phyloP scores from a whole-genome alignment of 1,140 invertebrate species.

The Penaeus chinensis region DNA sequence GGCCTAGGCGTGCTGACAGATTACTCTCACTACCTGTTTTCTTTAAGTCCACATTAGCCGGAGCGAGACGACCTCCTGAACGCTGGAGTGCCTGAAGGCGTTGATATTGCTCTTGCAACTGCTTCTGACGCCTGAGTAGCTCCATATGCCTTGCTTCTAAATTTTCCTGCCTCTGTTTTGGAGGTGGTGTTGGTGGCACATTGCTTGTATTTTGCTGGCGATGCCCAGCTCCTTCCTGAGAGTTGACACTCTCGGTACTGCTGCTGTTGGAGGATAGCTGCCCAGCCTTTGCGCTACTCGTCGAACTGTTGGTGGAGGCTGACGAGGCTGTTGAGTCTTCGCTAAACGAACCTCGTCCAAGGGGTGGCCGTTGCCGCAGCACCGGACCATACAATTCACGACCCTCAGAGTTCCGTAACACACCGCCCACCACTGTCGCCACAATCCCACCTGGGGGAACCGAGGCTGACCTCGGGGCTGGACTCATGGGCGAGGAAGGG shows the following conservation, averaged over 20 bases:
- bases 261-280: conserved; percentile 65
- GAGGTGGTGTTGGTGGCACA: conserved; percentile 42
- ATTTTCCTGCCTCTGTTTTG: conserved; percentile 66
- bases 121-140: conserved; percentile 66
- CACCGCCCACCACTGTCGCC: conserved; percentile 43
- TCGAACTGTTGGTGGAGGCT: conserved; percentile 58
- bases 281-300: conserved; percentile 53
- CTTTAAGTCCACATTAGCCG: conserved; percentile 56
- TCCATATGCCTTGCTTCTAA: conserved; percentile 67
- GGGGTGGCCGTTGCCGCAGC: conserved; percentile 58
- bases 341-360: conserved; percentile 60
- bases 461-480: conserved; percentile 24
- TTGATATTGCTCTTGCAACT: conserved; percentile 68
- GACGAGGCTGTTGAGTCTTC: conserved; percentile 63
- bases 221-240: conserved; percentile 64
- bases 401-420: conserved; percentile 58
- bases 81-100: conserved; percentile 66
- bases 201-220: conserved; percentile 21
- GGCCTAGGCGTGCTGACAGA: conserved; percentile 38
- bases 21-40: conserved; percentile 57
- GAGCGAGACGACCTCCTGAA: conserved; percentile 53
- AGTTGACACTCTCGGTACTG: conserved; percentile 66
- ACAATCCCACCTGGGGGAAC: conserved; percentile 46
- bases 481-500: conserved; percentile 48
- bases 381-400: conserved; percentile 58